phyloP scores from a whole-genome alignment of 2,888 invertebrate genomes.

The Ormyrus thymus region DNA sequence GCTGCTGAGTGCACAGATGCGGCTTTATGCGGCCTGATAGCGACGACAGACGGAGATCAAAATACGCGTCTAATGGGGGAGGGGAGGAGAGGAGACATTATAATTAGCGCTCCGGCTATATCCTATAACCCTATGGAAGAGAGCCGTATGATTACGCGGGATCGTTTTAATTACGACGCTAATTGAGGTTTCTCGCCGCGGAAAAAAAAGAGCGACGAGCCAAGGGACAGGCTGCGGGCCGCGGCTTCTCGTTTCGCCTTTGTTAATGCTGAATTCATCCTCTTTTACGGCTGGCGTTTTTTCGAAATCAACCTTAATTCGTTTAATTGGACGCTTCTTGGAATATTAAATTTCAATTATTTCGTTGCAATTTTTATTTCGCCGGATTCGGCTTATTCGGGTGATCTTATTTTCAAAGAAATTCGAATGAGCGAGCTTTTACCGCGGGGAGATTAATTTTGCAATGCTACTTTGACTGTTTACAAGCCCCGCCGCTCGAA shows the following conservation, averaged over 20 bases:
- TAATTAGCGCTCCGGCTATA: conserved; percentile 44
- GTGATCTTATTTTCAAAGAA: not conserved
- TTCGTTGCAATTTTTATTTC: not conserved
- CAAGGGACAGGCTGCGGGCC: not conserved
- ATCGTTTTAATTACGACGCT: conserved; percentile 53
- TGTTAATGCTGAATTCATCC: not conserved
- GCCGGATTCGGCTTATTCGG: not conserved
- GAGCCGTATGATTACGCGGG: conserved; percentile 35
- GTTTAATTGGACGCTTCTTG: conserved; percentile 29
- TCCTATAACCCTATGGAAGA: conserved; percentile 12
- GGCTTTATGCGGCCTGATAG: conserved; percentile 25
- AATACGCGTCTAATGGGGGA: conserved; percentile 45
- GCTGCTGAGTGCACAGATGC: not conserved
- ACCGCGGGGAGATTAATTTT: no score
- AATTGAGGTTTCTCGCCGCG: conserved; percentile 45
- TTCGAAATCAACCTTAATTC: conserved; percentile 29
- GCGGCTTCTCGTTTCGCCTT: conserved; percentile 25
- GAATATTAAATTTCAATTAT: conserved; percentile 39
- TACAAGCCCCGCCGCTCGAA: no score
- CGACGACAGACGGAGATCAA: conserved; percentile 32
- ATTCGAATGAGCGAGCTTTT: not conserved
- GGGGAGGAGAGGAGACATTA: conserved; percentile 44
- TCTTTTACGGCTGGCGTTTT: not conserved
- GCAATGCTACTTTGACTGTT: no score
- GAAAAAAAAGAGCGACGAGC: not conserved